Evolutionary conservation across 2,113 vertebrate genomes (phyloP), one percentile per base, ranked within the genome.

Genomic region (Oreocharis arfaki): DNA sequence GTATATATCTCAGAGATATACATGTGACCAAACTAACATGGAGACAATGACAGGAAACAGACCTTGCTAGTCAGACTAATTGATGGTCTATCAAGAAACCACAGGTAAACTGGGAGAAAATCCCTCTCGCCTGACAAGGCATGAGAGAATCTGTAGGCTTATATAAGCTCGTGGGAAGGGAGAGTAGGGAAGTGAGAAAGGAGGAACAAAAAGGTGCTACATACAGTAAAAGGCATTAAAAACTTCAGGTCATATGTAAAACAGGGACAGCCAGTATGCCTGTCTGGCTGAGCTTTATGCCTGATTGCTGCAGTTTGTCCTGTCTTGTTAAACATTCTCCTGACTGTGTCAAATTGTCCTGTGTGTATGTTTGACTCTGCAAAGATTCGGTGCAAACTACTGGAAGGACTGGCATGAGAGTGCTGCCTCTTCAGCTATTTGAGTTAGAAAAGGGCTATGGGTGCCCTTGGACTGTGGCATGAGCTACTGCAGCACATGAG

Each of bases 371-470:
- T 9, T 65, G 18, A 52, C 12, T 49, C 20, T 65, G 19, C 6
- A 61, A 24, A 30, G 26, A 21, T 30, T 61, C n/a, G 55, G 16
- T 65, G 33, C 11, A 49, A 87, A 33, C 16, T 60, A 27, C 12
- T 27, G 4, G 2, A 13, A 2, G 5, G 7, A 47, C 5, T 61
- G 6, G 15, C 0, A 3, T 24, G 13, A 57, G 16, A 59, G 5
- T 42, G 24, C 27, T 27, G 26, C 10, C 27, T 59, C 16, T 65
- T 11, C 15, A 84, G 44, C 7, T 44, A 5, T 8, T 19, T 28
- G 32, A 53, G 19, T 27, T 33, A 65, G 7, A 27, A 32, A 32
- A 46, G 1, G 9, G 7, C 1, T 69, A 33, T 59, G 28, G 3
- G 11, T 61, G 9, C 3, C 12, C n/a, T 22, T 42, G 18, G 30